Conservation (phyloP, 2,888 invertebrate species). For the Pachycephus smyrnensis region DNA sequence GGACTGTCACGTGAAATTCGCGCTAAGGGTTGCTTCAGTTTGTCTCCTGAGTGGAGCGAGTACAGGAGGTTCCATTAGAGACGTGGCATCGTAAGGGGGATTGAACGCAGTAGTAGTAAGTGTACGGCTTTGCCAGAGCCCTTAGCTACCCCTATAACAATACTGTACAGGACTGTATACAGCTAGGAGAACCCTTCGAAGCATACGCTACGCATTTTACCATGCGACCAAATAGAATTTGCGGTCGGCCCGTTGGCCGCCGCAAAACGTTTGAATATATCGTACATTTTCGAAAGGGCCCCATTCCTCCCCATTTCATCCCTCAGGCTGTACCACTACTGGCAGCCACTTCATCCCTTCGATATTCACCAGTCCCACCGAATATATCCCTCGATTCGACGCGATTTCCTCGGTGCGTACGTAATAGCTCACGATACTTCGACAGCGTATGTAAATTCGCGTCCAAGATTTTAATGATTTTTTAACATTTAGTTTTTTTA, state of each 20-base stretch:
- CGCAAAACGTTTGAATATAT: slow-evolving; percentile 24
- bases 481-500: background rate
- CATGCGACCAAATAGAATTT: slow-evolving; percentile 59
- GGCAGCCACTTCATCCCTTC: background rate
- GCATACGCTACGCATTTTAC: slow-evolving; percentile 51
- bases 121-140: background rate
- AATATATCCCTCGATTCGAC: background rate
- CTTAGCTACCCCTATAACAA: background rate
- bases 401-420: background rate
- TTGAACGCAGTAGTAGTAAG: slow-evolving; percentile 7
- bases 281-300: slow-evolving; percentile 27
- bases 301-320: slow-evolving; percentile 21
- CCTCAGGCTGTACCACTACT: slow-evolving; percentile 14
- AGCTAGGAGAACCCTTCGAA: slow-evolving; percentile 27
- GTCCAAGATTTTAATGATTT: background rate
- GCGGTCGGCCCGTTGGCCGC: slow-evolving; percentile 37
- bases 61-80: slow-evolving; percentile 5
- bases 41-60: slow-evolving; percentile 9
- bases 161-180: background rate
- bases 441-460: background rate
- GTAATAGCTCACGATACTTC: background rate
- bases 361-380: background rate
- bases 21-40: slow-evolving; percentile 20
- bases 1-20: slow-evolving; percentile 27
- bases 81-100: slow-evolving; percentile 4